Base-by-base conservation (phyloP, 2,888 invertebrate species). In the Acholoe squamosa region DNA sequence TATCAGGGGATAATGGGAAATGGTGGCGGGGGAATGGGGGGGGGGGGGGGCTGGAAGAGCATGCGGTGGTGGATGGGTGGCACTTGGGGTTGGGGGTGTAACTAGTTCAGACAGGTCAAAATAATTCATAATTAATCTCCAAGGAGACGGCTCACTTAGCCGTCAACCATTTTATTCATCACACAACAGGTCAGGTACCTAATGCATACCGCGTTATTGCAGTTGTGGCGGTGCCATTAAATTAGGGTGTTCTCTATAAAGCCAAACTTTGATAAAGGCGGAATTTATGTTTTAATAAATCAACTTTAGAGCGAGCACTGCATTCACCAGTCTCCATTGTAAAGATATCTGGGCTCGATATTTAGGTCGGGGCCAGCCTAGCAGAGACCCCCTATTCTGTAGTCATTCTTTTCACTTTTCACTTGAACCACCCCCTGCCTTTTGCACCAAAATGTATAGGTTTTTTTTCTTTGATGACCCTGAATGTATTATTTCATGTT, bases 91-190 rank as follows among this genome's bases (percentile, higher is more conserved):
- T n/a, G n/a, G 54, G 61, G 61, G 61, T n/a, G 43, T 43, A 34
- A 43, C 16, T 80, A n/a, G 34, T 34, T 34, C 22, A 43, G 80
- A 22, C 19, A 5, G 80, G 34, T 43, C 19, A 25, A 5, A 33
- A 33, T 80, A 80, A 80, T 80, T 71, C 71, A 71, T 71, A 71
- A 71, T 71, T 71, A 71, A 71, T 71, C 71, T 28, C 71, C 71
- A 71, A 28, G 28, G 31, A 71, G 25, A 28, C 71, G 14, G 31
- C 28, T 71, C 71, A 61, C 71, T 28, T 28, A 25, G 28, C 28
- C 1, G 3, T 28, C n/a, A 25, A 5, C 28, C 19, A 5, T 71
- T 71, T n/a, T 71, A 71, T 71, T 71, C 14, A 71, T 71, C 71
- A 71, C 25, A 71, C 61, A 19, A 14, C 71, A 71, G 71, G 71